Evolutionary conservation across 92 coral and sea anemone genomes (phyloP).

Genomic region (Palythoa heliodiscus): DNA sequence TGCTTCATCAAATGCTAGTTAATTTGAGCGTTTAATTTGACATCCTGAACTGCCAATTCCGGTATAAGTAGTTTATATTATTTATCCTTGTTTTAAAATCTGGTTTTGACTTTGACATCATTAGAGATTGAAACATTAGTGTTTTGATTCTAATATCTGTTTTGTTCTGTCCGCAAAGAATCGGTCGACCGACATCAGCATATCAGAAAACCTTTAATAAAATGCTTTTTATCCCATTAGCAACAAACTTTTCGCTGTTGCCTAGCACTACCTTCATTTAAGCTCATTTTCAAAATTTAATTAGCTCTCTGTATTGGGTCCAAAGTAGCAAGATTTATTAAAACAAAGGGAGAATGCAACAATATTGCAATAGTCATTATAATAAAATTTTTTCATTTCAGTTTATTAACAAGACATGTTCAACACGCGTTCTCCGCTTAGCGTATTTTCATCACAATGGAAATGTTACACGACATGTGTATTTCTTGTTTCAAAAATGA

Average conservation of each 20-base stretch:
- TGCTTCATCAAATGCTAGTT: no score
- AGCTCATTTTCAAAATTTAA: slow-evolving; percentile 23
- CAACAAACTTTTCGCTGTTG: slow-evolving; percentile 9
- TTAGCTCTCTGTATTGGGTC: slow-evolving; percentile 15
- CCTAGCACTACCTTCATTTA: slow-evolving; percentile 1
- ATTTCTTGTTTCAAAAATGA: background rate
- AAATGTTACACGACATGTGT: background rate
- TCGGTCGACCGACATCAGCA: background rate
- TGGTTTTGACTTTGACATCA: background rate
- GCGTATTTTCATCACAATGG: slow-evolving; percentile 11
- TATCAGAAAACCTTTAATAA: background rate
- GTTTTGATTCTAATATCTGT: background rate
- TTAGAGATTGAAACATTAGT: background rate
- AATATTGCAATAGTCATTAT: slow-evolving; percentile 3
- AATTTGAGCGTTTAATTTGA: no score
- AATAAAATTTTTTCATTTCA: slow-evolving; percentile 4
- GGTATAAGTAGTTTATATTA: background rate
- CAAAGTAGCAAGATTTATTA: slow-evolving; percentile 10
- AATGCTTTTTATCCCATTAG: background rate
- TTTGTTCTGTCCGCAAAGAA: background rate
- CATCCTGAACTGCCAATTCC: background rate
- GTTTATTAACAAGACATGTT: background rate
- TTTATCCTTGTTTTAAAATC: background rate
- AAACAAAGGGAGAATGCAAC: slow-evolving; percentile 14
- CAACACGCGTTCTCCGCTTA: background rate